Base-by-base conservation (phyloP, 2,888 invertebrate species). In the Dicycla oo region DNA sequence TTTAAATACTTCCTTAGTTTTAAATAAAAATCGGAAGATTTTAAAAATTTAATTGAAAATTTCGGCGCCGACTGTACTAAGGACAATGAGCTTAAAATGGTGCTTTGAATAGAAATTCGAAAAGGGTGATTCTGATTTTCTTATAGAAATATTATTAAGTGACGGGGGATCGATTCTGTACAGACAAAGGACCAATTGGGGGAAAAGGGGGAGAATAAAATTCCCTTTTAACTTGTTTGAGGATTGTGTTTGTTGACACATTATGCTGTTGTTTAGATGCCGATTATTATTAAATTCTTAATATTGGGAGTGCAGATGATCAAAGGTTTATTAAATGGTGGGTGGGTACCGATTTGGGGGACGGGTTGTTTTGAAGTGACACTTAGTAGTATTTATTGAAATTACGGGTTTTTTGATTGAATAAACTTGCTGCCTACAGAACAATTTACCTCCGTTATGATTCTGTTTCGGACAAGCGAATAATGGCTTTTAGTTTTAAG, bases 71-170 rank as follows among this genome's bases (percentile, higher is more conserved):
- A 73, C 75, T 89, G 89, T 89, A 70, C 87, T 88, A 80, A 88
- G 88, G 88, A 94, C 93, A 94, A 94, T 93, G 89, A 88, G 89
- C 89, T 91, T 91, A 90, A 88, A 90, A 85, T 84, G 87, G 84
- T 74, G 83, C 78, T 61, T 71, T 71, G 78, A 75, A 72, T 34
- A 20, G 68, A 74, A 61, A 69, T 65, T 65, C 23, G 49, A 62
- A 69, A 78, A 76, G 78, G 91, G 91, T 90, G 89, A 92, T 92
- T 91, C 89, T 91, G 89, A 92, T 92, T 91, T 90, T 91, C 93
- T 91, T 90, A 92, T 90, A 89, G 92, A 91, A 94, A 93, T 93
- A 94, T 92, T 93, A 93, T 93, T 91, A 90, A 92, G 92, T 91
- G 92, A 90, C 88, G 86, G 88, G 84, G 88, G 88, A 93, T 94